Percentiles rank a stretch among this genome's conserved stretches.
phyloP scores from a whole-genome alignment of 2,888 invertebrate genomes.

The Eumacrocentrus americanus region DNA sequence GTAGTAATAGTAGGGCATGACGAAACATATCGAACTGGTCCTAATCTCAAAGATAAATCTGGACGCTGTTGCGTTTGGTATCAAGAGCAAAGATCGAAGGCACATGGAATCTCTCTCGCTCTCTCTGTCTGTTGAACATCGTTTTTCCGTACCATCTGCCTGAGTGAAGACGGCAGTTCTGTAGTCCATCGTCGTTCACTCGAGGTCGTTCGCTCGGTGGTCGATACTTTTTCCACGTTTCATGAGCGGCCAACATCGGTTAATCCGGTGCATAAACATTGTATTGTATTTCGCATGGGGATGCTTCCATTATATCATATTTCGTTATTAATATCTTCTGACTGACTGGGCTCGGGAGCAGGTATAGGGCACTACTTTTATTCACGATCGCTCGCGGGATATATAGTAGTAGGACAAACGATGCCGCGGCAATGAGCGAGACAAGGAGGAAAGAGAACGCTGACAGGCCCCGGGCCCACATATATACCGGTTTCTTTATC shows the following conservation, averaged over 20 bases:
- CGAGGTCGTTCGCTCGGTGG: slow-evolving; percentile 17
- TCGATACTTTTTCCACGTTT: slow-evolving; percentile 39
- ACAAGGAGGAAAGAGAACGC: slow-evolving; percentile 34
- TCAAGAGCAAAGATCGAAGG: slow-evolving; percentile 48
- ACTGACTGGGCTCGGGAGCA: slow-evolving; percentile 56
- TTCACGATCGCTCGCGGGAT: slow-evolving; percentile 42
- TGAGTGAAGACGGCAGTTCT: slow-evolving; percentile 32
- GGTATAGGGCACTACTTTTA: slow-evolving; percentile 53
- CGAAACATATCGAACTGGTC: slow-evolving; percentile 23
- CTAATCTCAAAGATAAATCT: slow-evolving; percentile 57
- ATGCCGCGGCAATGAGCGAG: slow-evolving; percentile 31
- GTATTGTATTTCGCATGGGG: slow-evolving; percentile 58
- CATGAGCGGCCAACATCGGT: slow-evolving; percentile 47
- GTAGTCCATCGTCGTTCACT: slow-evolving; percentile 30
- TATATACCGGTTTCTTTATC: slow-evolving; percentile 21
- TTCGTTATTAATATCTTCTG: slow-evolving; percentile 62
- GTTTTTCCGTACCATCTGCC: slow-evolving; percentile 51
- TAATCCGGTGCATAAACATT: slow-evolving; percentile 60
- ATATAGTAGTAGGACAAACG: slow-evolving; percentile 31
- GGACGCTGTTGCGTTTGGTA: slow-evolving; percentile 40
- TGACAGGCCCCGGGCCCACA: slow-evolving; percentile 34
- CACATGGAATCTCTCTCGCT: slow-evolving; percentile 18
- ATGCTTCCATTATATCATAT: slow-evolving; percentile 60
- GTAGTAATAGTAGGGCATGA: slow-evolving; percentile 22
- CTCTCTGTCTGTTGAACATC: slow-evolving; percentile 31